phyloP scores from a whole-genome alignment of 2,113 vertebrate genomes.

The Silurus asotus region DNA sequence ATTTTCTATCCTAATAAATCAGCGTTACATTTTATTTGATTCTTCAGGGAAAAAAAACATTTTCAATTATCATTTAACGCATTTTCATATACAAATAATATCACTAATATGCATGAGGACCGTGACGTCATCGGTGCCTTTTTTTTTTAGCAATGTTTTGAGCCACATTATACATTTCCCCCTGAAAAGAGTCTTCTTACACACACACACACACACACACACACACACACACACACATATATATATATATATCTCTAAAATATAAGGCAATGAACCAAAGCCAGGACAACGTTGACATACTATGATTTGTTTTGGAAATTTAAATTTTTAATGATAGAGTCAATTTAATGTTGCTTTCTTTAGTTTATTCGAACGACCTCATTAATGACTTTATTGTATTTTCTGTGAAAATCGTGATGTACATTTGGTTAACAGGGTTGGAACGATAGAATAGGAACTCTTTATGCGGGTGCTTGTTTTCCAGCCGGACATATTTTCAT shows the following conservation, averaged over 20 bases:
- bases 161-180: not conserved
- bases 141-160: not conserved
- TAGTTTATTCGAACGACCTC: not conserved
- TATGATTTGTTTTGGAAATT: not conserved
- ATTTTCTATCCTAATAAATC: not conserved
- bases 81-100: not conserved
- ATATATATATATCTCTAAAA: not conserved
- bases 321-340: not conserved
- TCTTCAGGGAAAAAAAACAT: not conserved
- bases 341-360: not conserved
- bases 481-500: conserved; percentile 66
- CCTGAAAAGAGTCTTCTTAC: not conserved
- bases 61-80: not conserved
- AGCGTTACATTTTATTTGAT: not conserved
- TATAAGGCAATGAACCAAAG: not conserved
- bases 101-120: not conserved
- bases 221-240: no score
- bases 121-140: not conserved
- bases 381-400: not conserved
- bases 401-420: not conserved
- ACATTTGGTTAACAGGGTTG: not conserved
- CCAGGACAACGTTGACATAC: not conserved
- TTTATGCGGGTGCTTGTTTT: conserved; percentile 53
- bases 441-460: conserved; percentile 43
- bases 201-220: no score